Conservation (phyloP, 2,797 vertebrate genomes). For the Buphagus erythrorhynchus region DNA sequence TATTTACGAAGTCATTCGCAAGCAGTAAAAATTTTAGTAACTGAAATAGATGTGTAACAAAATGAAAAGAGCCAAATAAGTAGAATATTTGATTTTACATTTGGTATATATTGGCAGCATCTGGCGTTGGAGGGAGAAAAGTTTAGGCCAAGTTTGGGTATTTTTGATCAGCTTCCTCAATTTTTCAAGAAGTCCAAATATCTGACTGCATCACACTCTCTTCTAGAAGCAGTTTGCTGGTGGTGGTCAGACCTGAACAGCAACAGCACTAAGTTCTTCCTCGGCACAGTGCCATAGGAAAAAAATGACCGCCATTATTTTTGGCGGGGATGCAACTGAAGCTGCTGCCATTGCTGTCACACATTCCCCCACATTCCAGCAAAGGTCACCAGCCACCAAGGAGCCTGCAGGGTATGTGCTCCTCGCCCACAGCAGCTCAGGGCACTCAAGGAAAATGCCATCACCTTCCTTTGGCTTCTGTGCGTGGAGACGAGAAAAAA, state of each 20-base stretch:
- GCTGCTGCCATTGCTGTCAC: background rate
- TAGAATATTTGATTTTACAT: background rate
- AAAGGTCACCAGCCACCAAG: background rate
- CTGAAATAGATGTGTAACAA: background rate
- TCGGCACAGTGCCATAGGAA: background rate
- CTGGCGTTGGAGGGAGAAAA: background rate
- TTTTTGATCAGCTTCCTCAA: background rate
- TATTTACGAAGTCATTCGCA: background rate
- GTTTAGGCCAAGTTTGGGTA: background rate
- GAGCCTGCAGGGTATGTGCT: background rate
- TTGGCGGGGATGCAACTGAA: background rate
- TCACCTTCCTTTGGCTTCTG: background rate
- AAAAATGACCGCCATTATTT: background rate
- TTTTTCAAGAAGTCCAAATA: background rate
- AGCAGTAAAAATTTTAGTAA: background rate
- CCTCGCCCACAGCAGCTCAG: background rate
- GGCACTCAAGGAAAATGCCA: background rate
- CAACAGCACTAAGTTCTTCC: background rate
- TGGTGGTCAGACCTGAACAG: background rate
- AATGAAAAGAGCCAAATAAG: background rate
- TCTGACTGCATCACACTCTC: background rate
- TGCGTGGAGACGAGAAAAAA: background rate
- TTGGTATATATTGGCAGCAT: background rate
- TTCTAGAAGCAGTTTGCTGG: background rate
- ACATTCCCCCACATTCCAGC: accelerated